A percentile compares a stretch with the other conserved stretches of the same genome.
Evolutionary conservation across 2,888 invertebrate species (phyloP).

Genomic region (Zhuqinia jingwanae): DNA sequence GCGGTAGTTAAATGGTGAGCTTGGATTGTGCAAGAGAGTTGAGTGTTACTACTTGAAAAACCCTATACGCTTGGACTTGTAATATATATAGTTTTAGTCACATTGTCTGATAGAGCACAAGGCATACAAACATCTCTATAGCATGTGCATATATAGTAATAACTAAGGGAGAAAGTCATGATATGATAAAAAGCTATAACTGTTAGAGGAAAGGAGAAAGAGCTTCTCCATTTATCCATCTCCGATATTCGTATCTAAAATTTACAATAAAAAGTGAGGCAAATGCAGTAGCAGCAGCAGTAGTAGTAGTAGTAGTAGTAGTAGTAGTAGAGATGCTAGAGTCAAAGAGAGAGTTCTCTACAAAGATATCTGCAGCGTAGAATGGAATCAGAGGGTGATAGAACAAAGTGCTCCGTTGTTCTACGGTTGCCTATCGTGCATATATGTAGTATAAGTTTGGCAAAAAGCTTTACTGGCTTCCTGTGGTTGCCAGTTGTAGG

Average conservation of each 20-base stretch:
- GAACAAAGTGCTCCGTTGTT: constrained; percentile 5
- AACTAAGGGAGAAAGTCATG: constrained; percentile 25
- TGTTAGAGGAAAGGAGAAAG: neutral
- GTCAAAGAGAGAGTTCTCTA: neutral
- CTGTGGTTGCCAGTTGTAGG: constrained; percentile 59
- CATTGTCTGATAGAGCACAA: neutral
- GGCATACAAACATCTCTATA: neutral
- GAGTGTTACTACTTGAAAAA: neutral
- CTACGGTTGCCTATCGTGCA: neutral
- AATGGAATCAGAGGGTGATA: constrained; percentile 4
- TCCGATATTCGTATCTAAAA: constrained; percentile 32
- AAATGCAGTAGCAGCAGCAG: too few species aligned
- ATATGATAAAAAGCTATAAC: constrained; percentile 34
- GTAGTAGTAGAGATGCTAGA: neutral
- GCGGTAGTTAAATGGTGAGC: neutral
- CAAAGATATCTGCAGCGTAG: neutral
- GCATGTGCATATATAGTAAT: neutral
- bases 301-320: neutral
- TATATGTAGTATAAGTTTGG: constrained; percentile 6
- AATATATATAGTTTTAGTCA: neutral
- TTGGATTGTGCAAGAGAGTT: constrained; percentile 35
- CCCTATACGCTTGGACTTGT: neutral
- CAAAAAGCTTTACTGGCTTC: constrained; percentile 58
- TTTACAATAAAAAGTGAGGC: constrained; percentile 21
- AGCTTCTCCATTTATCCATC: neutral